phyloP scores from a whole-genome alignment of 2,888 invertebrate genomes.

The Aleiodes testaceus region DNA sequence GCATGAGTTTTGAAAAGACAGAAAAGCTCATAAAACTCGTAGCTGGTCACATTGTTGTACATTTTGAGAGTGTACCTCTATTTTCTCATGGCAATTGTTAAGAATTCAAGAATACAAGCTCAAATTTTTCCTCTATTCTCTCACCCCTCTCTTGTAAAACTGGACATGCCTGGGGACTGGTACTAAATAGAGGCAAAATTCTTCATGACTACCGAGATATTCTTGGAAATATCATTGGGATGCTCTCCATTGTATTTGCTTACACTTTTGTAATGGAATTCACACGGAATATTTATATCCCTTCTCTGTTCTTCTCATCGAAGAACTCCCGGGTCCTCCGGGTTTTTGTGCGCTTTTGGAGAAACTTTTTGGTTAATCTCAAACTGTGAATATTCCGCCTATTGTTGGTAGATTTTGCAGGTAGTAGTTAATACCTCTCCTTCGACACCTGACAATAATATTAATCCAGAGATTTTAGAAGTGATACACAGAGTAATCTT shows the following conservation, averaged over 20 bases:
- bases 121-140: conserved; percentile 28
- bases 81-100: conserved; percentile 43
- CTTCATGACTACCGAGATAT: conserved; percentile 12
- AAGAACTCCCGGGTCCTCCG: not conserved
- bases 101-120: conserved; percentile 34
- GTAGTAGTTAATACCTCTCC: not conserved
- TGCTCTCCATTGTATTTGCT: conserved; percentile 24
- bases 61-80: conserved; percentile 50
- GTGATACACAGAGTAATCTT: too few relatives aligned
- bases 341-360: not conserved
- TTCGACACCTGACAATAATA: conserved; percentile 7
- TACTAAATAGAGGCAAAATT: not conserved
- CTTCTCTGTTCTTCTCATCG: not conserved
- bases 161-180: conserved; percentile 25
- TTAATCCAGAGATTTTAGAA: too few relatives aligned
- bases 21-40: conserved; percentile 59
- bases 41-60: conserved; percentile 67
- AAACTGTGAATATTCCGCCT: not conserved
- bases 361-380: conserved; percentile 24
- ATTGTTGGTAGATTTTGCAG: not conserved
- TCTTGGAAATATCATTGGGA: conserved; percentile 22
- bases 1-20: conserved; percentile 38
- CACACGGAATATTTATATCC: conserved; percentile 2
- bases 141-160: conserved; percentile 24
- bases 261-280: conserved; percentile 8